Evolutionary conservation across 2,797 vertebrate species (phyloP), one percentile per base, ranked within the genome.

Genomic region (Huso huso): DNA sequence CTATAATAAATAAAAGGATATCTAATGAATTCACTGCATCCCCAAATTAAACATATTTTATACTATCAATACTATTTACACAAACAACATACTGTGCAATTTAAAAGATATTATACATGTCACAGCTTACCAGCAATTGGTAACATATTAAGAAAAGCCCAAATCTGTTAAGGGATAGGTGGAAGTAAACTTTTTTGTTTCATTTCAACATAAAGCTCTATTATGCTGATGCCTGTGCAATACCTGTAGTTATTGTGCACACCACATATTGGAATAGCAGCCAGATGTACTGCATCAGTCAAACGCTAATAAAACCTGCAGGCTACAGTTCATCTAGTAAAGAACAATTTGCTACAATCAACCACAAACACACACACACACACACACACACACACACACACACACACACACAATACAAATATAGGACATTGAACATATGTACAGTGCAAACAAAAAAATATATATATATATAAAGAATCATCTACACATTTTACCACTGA

Each of bases 131-230:
- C 37, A 37, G 37, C 37, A 37, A 37, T 37, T 37, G 37, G 37
- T 37, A 5, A 37, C 37, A 37, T 37, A 37, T 37, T 37, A 37
- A 5, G 37, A 37, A 37, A 37, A 37, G 37, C 37, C 37, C 37
- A 37, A 5, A 37, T 5, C 37, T 37, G 37, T 61, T 55, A 13
- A 62, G 8, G 7, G 49, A 48, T 11, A 23, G 49, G 18, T 49
- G 11, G 12, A 52, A 52, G 61, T 60, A 63, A 63, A 70, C 63
- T 60, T 63, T 65, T 59, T 15, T 18, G 61, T 65, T 49, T 52
- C 51, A 18, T 51, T 65, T 50, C 55, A 48, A 37, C 37, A 37
- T 37, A 37, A 69, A 53, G 49, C 18, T 51, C 64, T 37, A 49
- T 59, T 51, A 52, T 51, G 63, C 52, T 63, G 63, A 53, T 13